phyloP scores from a whole-genome alignment of 1,140 invertebrate genomes.

The Megalopta genalis region DNA sequence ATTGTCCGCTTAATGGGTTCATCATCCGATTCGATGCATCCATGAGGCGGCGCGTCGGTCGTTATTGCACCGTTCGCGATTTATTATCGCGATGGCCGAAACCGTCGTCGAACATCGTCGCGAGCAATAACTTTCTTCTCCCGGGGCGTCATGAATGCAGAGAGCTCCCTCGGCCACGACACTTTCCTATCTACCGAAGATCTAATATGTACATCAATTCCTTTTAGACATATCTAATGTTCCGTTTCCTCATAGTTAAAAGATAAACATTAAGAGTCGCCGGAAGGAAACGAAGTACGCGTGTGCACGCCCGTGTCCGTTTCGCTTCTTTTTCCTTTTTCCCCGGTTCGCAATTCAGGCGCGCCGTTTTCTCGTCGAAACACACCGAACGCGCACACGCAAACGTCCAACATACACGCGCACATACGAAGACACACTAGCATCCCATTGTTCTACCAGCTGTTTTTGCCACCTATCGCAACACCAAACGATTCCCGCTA shows the following conservation, averaged over 20 bases:
- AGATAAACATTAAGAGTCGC: constrained; percentile 58
- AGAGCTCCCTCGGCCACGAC: constrained; percentile 60
- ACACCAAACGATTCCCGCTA: constrained; percentile 61
- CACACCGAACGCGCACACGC: too few species aligned
- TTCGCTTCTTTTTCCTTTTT: constrained; percentile 5
- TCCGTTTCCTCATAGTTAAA: constrained; percentile 52
- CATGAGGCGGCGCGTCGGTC: constrained; percentile 43
- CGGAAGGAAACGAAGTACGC: constrained; percentile 60
- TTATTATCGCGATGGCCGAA: too few species aligned
- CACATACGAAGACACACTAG: constrained; percentile 8
- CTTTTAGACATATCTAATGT: constrained; percentile 70
- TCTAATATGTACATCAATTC: constrained; percentile 75
- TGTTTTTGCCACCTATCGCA: constrained; percentile 66
- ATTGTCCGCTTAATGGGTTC: constrained; percentile 68
- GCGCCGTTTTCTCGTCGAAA: too few species aligned
- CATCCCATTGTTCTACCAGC: constrained; percentile 57
- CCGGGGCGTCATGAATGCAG: constrained; percentile 50
- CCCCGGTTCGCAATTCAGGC: too few species aligned
- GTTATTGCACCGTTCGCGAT: not conserved
- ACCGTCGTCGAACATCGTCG: not conserved
- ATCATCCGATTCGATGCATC: constrained; percentile 62
- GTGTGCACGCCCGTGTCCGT: constrained; percentile 11
- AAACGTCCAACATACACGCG: constrained; percentile 8
- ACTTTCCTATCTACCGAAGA: constrained; percentile 62
- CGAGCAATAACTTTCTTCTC: not conserved